Base-by-base conservation (phyloP, 2,797 vertebrate genomes). In the Takifugu rubripes region DNA sequence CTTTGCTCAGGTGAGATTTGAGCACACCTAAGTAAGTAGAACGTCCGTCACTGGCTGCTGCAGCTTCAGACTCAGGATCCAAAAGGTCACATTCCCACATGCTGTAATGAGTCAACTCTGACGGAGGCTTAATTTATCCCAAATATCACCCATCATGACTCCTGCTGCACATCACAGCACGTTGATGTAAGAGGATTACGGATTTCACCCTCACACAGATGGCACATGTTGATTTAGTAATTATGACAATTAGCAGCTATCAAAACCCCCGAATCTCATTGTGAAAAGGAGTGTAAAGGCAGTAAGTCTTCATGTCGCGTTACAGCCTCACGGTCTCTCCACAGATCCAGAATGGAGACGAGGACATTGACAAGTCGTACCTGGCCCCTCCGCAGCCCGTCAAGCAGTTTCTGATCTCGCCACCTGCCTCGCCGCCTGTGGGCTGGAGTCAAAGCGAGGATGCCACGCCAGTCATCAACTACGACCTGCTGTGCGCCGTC, bases 331-430 rank as follows among this genome's bases (percentile, higher is more conserved):
- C 49, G 50, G 11, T 56, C 8, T 51, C 25, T 62, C 46, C 21
- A 27, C 77, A 97, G 95, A 91, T 94, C 33, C 96, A 98, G 84
- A 90, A 92, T 24, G 90, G 94, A 0, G 81, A 87, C 0, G 95
- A 96, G 65, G 89, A 93, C 43, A 91, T 92, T 0, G 94, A 97
- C 77, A 98, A 97, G 63, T 88, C 95, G 0, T 99, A 94, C 75
- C 90, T 99, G 70, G 93, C 94, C 24, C 97, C 96, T 0, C 97
- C 97, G 0, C 92, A 95, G 56, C 96, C 97, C 0, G 88, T 87
- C 70, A 98, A 97, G 42, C 96, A 98, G 90, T 99, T 98, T 80
- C 93, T 99, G 77, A 99, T 99, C 68, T 99, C 97, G 0, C 97
- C 97, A 0, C 97, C 97, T 0, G 92, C 95, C 0, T 98, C 97